Evolutionary conservation across 2,113 vertebrate genomes (phyloP).

Genomic region (Antigone vipio): DNA sequence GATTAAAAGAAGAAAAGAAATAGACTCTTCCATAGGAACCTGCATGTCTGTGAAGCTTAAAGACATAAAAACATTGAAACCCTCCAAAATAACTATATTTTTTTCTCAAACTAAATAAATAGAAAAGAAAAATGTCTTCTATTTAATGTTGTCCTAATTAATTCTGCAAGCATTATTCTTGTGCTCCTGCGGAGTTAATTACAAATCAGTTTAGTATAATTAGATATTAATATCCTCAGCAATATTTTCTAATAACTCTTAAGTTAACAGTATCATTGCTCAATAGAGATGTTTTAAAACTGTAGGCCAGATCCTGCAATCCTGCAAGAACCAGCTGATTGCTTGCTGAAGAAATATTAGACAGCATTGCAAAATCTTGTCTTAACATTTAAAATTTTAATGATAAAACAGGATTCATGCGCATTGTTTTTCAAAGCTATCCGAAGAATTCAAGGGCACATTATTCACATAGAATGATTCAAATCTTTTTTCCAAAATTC

Average conservation of each 20-base stretch:
- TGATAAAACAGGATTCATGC: not conserved
- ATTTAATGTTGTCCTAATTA: conserved; percentile 65
- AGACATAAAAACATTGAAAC: not conserved
- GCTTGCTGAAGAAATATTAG: not conserved
- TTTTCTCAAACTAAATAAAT: conserved; percentile 57
- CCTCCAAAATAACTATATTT: not conserved
- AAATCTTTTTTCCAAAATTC: not conserved
- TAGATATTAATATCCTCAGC: conserved; percentile 72
- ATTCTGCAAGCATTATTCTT: conserved; percentile 65
- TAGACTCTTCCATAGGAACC: not conserved
- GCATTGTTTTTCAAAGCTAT: not conserved
- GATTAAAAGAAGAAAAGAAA: not conserved
- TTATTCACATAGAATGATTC: not conserved
- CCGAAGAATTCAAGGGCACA: not conserved
- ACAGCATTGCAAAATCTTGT: not conserved
- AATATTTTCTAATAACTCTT: conserved; percentile 74
- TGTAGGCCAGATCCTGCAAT: not conserved
- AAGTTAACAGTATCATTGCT: conserved; percentile 58
- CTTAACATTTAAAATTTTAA: not conserved
- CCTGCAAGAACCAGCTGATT: not conserved
- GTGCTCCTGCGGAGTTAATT: conserved; percentile 68
- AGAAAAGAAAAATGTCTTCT: conserved; percentile 22
- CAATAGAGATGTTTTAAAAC: conserved; percentile 44
- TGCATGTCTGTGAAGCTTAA: not conserved
- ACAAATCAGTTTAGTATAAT: conserved; percentile 75